Percentiles rank a stretch among this genome's conserved stretches.
Evolutionary conservation across 1,140 invertebrate species (phyloP).

Genomic region (Eumeta japonica): DNA sequence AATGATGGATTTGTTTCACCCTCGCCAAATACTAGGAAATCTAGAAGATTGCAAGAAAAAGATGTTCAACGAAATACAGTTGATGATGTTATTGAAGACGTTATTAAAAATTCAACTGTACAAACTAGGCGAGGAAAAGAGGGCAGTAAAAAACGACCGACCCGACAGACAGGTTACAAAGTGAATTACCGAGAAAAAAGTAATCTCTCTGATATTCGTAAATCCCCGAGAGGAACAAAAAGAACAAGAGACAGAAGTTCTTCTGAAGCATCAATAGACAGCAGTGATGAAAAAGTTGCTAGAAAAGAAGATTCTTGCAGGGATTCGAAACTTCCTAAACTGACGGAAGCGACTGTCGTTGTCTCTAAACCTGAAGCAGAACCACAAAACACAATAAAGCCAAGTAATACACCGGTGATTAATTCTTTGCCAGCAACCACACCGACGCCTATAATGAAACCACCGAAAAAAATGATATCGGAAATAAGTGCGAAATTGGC

Average conservation of each 20-base stretch:
- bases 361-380: neutral
- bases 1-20: conserved; percentile 63
- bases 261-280: conserved; percentile 64
- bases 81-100: conserved; percentile 85
- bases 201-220: conserved; percentile 49
- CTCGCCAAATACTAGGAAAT: conserved; percentile 71
- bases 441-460: conserved; percentile 38
- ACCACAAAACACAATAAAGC: conserved; percentile 4
- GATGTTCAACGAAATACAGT: conserved; percentile 72
- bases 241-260: conserved; percentile 61
- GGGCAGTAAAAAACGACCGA: conserved; percentile 33
- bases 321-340: conserved; percentile 33
- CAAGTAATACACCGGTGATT: neutral
- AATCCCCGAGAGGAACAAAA: conserved; percentile 63
- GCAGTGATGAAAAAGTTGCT: conserved; percentile 57
- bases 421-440: conserved; percentile 22
- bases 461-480: conserved; percentile 51
- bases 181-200: conserved; percentile 27
- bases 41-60: conserved; percentile 74
- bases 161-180: conserved; percentile 36
- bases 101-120: conserved; percentile 64
- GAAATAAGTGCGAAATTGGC: conserved; percentile 46
- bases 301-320: conserved; percentile 24
- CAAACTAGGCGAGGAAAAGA: conserved; percentile 31
- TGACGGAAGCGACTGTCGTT: conserved; percentile 16